Evolutionary conservation across 2,888 invertebrate genomes (phyloP).

Genomic region (Thysanoteuthis rhombus): DNA sequence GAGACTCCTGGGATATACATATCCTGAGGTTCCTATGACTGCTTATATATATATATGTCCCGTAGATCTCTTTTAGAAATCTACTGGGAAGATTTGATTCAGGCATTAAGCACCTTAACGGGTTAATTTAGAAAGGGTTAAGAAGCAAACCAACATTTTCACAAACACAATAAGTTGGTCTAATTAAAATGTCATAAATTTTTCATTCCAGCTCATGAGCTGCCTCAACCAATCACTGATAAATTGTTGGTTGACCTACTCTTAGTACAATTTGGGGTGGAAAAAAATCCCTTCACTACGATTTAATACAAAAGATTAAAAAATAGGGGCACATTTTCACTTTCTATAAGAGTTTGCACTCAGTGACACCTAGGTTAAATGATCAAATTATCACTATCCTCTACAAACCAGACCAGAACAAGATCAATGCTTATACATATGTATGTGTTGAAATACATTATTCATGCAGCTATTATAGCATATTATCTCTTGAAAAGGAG

Average conservation of each 20-base stretch:
- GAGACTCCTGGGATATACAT: no score
- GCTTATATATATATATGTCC: no score
- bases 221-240: neutral
- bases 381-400: neutral
- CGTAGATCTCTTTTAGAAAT: no score
- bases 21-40: no score
- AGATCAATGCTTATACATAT: no score
- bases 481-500: no score
- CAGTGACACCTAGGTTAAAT: neutral
- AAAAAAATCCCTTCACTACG: neutral
- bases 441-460: no score
- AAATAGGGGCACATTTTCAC: neutral
- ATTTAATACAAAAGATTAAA: neutral
- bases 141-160: neutral
- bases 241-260: neutral
- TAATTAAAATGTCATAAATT: neutral
- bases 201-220: neutral
- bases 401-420: neutral
- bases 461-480: no score
- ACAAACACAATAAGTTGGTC: neutral
- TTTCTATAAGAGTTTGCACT: neutral
- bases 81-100: no score
- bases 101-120: no score
- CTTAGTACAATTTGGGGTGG: neutral
- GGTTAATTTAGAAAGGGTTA: no score